Percentiles rank a stretch among this genome's conserved stretches.
Evolutionary conservation across 1,140 invertebrate genomes (phyloP).

Genomic region (Lordiphosa stackelbergi): DNA sequence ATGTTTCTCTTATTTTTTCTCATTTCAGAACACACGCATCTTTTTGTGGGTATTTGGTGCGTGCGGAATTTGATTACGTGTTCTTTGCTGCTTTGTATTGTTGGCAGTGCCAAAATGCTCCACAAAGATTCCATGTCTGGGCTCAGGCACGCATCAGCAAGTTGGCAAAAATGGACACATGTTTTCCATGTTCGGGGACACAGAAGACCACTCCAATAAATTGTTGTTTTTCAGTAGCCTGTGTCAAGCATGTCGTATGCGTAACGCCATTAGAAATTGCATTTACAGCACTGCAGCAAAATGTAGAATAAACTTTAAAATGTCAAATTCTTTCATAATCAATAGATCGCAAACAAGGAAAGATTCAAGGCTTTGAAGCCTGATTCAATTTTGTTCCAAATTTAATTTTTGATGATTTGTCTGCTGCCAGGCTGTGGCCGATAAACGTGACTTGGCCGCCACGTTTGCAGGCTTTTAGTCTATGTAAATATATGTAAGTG

Average conservation of each 20-base stretch:
- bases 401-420: constrained; percentile 53
- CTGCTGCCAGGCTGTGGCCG: constrained; percentile 47
- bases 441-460: constrained; percentile 65
- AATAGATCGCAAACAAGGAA: constrained; percentile 22
- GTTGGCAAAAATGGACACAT: constrained; percentile 6
- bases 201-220: constrained; percentile 23
- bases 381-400: constrained; percentile 16
- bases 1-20: neutral
- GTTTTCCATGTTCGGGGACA: constrained; percentile 2
- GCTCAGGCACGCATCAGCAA: constrained; percentile 9
- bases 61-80: constrained; percentile 10
- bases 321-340: constrained; percentile 17
- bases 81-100: constrained; percentile 8
- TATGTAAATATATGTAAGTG: constrained; percentile 50
- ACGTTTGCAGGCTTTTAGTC: constrained; percentile 52
- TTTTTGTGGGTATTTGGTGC: constrained; percentile 11
- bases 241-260: constrained; percentile 29
- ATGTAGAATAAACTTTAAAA: constrained; percentile 10
- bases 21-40: neutral
- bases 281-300: constrained; percentile 4
- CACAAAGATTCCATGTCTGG: constrained; percentile 9
- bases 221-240: constrained; percentile 18
- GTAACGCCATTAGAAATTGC: constrained; percentile 32
- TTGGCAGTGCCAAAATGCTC: constrained; percentile 2
- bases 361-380: neutral